Evolutionary conservation across 2,113 vertebrate species (phyloP).

Genomic region (Tetraodon nigroviridis): DNA sequence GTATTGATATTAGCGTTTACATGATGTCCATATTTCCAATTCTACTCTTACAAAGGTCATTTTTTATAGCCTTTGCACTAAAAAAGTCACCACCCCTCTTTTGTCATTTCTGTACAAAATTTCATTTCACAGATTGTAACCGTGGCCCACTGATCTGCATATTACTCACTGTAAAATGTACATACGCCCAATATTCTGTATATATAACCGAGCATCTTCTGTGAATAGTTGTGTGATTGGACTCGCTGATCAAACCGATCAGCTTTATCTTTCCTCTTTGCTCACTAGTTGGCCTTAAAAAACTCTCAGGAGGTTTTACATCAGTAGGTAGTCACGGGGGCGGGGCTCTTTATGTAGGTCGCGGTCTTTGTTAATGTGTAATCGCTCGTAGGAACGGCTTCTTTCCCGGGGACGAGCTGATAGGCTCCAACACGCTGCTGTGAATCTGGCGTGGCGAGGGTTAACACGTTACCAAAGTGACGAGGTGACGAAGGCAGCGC

Average conservation of each 20-base stretch:
- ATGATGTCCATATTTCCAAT: conserved; percentile 31
- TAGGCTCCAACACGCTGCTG: no score
- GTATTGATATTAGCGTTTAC: conserved; percentile 58
- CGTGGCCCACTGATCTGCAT: conserved; percentile 39
- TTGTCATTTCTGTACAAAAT: conserved; percentile 23
- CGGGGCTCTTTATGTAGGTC: conserved; percentile 12
- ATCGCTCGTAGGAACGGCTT: not conserved
- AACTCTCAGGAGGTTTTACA: conserved; percentile 68
- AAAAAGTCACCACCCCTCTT: conserved; percentile 12
- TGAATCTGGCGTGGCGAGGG: not conserved
- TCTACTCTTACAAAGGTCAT: conserved; percentile 39
- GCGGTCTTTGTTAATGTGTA: conserved; percentile 4
- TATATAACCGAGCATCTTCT: conserved; percentile 25
- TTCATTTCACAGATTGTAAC: not conserved
- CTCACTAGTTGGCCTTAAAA: conserved; percentile 74
- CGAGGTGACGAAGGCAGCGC: not conserved
- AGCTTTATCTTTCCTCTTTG: conserved; percentile 36
- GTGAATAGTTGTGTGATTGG: conserved; percentile 27
- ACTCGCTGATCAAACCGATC: conserved; percentile 26
- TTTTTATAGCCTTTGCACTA: conserved; percentile 38
- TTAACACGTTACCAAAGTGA: conserved; percentile 5
- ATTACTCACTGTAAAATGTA: conserved; percentile 25
- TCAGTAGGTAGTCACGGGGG: conserved; percentile 27
- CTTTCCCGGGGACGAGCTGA: not conserved
- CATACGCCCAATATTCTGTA: not conserved